Conservation (phyloP, 2,113 vertebrate species). For the Ailuropoda melanoleuca region DNA sequence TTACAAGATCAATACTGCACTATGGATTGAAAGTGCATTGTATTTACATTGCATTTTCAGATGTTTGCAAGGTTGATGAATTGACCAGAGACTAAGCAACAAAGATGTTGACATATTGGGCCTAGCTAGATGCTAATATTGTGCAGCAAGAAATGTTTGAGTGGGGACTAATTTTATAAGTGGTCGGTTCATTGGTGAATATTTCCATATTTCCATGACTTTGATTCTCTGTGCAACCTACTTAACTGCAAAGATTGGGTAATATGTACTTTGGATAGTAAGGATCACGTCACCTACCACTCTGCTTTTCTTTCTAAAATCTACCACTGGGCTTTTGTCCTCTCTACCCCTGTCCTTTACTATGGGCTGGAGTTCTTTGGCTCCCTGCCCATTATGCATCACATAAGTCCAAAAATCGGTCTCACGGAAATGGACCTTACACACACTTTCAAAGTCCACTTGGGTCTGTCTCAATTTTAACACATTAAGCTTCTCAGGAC, state of each 20-base stretch:
- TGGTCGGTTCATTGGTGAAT: not conserved
- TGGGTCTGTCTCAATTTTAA: slow-evolving; percentile 46
- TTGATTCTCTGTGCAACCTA: not conserved
- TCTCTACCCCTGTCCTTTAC: not conserved
- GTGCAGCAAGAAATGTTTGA: not conserved
- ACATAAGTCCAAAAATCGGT: not conserved
- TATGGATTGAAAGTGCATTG: not conserved
- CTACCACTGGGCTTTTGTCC: not conserved
- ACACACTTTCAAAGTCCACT: not conserved
- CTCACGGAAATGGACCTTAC: not conserved
- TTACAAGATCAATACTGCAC: not conserved
- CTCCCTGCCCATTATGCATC: not conserved
- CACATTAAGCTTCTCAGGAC: slow-evolving; percentile 31
- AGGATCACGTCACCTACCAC: not conserved
- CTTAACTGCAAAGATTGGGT: not conserved
- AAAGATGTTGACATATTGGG: not conserved
- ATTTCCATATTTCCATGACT: not conserved
- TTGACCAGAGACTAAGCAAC: not conserved
- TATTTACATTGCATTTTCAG: not conserved
- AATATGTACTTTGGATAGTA: not conserved
- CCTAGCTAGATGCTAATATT: not conserved
- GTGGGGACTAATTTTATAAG: not conserved
- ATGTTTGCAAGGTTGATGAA: not conserved
- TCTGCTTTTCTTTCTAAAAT: not conserved
- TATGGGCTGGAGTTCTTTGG: not conserved